Conservation (phyloP, 2,113 vertebrate species). For the Piaya cayana region DNA sequence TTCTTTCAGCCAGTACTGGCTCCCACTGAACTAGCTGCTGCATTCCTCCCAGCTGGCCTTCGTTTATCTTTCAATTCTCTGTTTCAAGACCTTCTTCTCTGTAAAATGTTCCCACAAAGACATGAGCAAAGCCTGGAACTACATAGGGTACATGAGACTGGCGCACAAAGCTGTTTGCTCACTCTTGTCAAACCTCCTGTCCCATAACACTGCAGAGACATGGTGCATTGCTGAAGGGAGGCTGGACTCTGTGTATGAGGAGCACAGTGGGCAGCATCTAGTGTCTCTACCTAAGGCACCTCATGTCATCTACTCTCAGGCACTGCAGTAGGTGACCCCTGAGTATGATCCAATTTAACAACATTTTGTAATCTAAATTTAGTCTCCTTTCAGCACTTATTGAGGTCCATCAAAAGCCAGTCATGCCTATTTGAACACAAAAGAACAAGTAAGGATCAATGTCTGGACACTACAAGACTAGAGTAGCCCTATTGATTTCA, state of each 20-base stretch:
- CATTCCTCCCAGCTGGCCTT: too few species aligned
- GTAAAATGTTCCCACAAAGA: too few species aligned
- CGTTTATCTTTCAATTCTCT: too few species aligned
- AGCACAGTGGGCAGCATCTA: fast-evolving
- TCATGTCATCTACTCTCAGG: background rate
- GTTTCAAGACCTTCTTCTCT: too few species aligned
- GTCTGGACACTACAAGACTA: background rate
- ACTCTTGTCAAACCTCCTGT: background rate
- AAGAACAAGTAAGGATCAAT: background rate
- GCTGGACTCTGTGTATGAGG: fast-evolving
- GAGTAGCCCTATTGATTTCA: background rate
- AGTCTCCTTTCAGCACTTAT: background rate
- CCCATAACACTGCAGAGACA: background rate
- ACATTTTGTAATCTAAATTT: background rate
- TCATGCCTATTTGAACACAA: background rate
- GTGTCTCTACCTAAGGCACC: background rate
- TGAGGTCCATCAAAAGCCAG: background rate
- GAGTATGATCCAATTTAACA: background rate
- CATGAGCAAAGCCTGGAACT: background rate
- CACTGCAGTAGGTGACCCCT: background rate
- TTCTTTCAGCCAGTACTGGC: too few species aligned
- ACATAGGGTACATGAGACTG: background rate
- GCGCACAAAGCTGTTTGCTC: background rate
- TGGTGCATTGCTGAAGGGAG: background rate
- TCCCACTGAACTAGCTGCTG: too few species aligned